Evolutionary conservation across 2,888 invertebrate genomes (phyloP), one percentile per base, ranked within the genome.

Genomic region (Eupithecia dodoneata): DNA sequence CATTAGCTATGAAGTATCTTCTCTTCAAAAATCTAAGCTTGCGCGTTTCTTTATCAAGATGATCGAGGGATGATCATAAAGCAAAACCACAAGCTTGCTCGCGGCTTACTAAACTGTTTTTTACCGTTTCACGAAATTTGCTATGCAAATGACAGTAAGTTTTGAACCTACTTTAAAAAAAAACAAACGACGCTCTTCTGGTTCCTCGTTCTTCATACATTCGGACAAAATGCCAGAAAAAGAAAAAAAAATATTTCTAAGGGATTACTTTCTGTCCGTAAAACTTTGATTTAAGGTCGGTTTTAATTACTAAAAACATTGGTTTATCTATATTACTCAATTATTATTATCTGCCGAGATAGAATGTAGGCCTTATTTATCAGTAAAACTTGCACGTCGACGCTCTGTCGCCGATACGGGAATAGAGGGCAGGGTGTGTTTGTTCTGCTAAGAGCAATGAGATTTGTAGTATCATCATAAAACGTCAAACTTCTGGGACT

Each of bases 361-460:
- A 18, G 59, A 18, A 59, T 59, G 3, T 10, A 59, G 59, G 59
- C 18, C 55, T 72, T 79, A 80, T 82, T 80, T 83, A 80, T 81
- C 79, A 75, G 80, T 75, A 77, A 76, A 79, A 80, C 79, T 79
- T 80, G 65, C 75, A 71, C 52, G 82, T 80, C 81, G 83, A 82
- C 86, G 83, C 83, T 83, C 83, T 84, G 83, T 85, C 85, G 85
- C 84, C 85, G 82, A 81, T 83, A 83, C 82, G 81, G 80, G 73
- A 82, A 81, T 78, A 84, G 85, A 86, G 55, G 72, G 88, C 87
- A 85, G 82, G 87, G 86, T 86, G 84, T 90, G 90, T 91, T 90
- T 91, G 87, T 81, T 83, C 82, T 86, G 86, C 87, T 89, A 87
- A 89, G 87, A 89, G 88, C 87, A 82, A 80, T 80, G 84, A 84